phyloP scores from a whole-genome alignment of 2,113 vertebrate genomes.

The Apeltes quadracus region DNA sequence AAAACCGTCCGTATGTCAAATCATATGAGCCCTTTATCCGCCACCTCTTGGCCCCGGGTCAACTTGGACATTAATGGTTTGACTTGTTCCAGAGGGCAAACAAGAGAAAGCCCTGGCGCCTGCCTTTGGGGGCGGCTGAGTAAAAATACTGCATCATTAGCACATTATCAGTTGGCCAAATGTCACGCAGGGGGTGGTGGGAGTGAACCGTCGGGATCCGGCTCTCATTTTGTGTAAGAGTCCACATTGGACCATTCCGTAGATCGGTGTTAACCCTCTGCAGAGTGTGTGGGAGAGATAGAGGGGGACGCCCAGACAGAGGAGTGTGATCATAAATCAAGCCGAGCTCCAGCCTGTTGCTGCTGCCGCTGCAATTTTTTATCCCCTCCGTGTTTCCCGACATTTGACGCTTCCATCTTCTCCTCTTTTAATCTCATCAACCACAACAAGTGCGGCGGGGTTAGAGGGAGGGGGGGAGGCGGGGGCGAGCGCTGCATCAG shows the following conservation, averaged over 20 bases:
- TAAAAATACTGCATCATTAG: slow-evolving; percentile 78
- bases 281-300: background rate
- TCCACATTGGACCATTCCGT: slow-evolving; percentile 51
- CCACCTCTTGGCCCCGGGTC: slow-evolving; percentile 57
- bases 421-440: slow-evolving; percentile 74
- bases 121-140: slow-evolving; percentile 50
- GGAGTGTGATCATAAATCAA: slow-evolving; percentile 63
- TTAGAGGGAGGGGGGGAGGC: background rate
- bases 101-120: slow-evolving; percentile 40
- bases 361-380: slow-evolving; percentile 7
- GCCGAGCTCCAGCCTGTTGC: slow-evolving; percentile 50
- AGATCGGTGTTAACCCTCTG: slow-evolving; percentile 68
- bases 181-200: slow-evolving; percentile 70
- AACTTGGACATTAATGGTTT: slow-evolving; percentile 68
- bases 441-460: slow-evolving; percentile 50
- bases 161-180: slow-evolving; percentile 78
- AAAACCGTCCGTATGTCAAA: slow-evolving; percentile 22
- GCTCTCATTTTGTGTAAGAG: slow-evolving; percentile 50
- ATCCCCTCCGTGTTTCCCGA: slow-evolving; percentile 33
- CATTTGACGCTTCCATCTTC: slow-evolving; percentile 55
- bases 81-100: slow-evolving; percentile 55
- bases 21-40: slow-evolving; percentile 28
- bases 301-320: slow-evolving; percentile 13
- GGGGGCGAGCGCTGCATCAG: slow-evolving; percentile 51
- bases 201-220: slow-evolving; percentile 50